phyloP scores from a whole-genome alignment of 2,888 invertebrate genomes.

The Cephus runcator region DNA sequence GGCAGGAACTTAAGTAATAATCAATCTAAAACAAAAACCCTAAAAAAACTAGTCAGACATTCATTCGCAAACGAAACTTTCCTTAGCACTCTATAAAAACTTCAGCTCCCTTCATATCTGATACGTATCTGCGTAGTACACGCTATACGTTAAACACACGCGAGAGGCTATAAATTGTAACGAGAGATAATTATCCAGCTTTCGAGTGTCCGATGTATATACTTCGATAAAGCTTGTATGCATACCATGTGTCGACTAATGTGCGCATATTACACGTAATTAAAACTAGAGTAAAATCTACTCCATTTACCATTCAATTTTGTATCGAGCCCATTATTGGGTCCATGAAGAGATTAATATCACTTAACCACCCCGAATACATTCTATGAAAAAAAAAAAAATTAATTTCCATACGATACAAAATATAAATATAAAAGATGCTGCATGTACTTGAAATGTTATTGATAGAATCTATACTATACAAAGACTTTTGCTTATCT shows the following conservation, averaged over 20 bases:
- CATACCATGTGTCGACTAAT: neutral
- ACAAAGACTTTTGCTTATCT: neutral
- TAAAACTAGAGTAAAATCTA: constrained; percentile 40
- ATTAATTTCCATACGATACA: neutral
- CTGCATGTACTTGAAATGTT: neutral
- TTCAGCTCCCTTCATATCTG: neutral
- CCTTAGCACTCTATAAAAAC: neutral
- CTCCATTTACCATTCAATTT: neutral
- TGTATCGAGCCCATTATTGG: neutral
- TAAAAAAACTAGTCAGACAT: neutral
- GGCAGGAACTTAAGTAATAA: neutral
- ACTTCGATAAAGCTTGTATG: too few species aligned
- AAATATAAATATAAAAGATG: neutral
- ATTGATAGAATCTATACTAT: neutral
- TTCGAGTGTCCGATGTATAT: neutral
- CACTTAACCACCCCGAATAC: neutral
- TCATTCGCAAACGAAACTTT: neutral
- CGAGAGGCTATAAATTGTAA: neutral
- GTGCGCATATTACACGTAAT: constrained; percentile 23
- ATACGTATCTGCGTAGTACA: neutral
- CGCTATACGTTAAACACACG: neutral
- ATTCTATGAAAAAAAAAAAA: neutral
- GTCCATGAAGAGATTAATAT: neutral
- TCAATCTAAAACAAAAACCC: neutral
- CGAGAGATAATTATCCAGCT: constrained; percentile 1